These are phyloP conservation scores for Neuroscelio doddi DNA, from an alignment of 2,888 invertebrate species.

Conservation along the genomic window DNA sequence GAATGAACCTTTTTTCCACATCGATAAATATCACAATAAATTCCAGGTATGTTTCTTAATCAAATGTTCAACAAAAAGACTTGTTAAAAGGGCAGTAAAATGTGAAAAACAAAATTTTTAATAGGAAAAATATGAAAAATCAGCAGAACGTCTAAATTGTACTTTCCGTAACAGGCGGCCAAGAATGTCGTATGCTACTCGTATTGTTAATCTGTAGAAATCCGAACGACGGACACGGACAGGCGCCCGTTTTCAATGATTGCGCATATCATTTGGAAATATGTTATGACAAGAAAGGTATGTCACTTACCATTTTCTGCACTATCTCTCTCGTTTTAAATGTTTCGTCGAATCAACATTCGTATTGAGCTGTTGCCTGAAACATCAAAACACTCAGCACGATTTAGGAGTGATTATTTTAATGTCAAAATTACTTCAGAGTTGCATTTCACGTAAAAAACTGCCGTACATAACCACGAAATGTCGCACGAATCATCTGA, in stretches of 20 bases:
- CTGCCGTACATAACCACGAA: conserved; percentile 34
- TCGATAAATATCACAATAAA: too few relatives aligned
- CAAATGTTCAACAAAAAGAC: too few relatives aligned
- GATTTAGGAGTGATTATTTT: neutral
- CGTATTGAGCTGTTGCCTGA: conserved; percentile 5
- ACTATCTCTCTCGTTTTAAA: conserved; percentile 21
- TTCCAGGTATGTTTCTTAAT: too few relatives aligned
- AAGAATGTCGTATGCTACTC: conserved; percentile 11
- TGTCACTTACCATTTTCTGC: conserved; percentile 43
- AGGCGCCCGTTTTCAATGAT: conserved; percentile 5
- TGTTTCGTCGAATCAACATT: conserved; percentile 26
- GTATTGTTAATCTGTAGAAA: conserved; percentile 30
- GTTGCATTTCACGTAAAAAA: conserved; percentile 24
- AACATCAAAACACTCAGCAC: conserved; percentile 6
- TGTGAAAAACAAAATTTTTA: neutral
- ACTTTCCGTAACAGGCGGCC: conserved; percentile 22
- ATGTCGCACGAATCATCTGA: conserved; percentile 30
- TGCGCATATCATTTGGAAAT: conserved; percentile 21
- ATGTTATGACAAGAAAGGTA: conserved; percentile 26
- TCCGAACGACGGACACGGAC: conserved; percentile 21
- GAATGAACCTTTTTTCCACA: too few relatives aligned
- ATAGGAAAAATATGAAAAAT: neutral
- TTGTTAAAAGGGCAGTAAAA: too few relatives aligned
- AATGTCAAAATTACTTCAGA: conserved; percentile 4
- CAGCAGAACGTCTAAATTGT: conserved; percentile 31